Evolutionary conservation across 2,888 invertebrate species (phyloP), one percentile per base, ranked within the genome.

Genomic region (Synanthedon vespiformis): DNA sequence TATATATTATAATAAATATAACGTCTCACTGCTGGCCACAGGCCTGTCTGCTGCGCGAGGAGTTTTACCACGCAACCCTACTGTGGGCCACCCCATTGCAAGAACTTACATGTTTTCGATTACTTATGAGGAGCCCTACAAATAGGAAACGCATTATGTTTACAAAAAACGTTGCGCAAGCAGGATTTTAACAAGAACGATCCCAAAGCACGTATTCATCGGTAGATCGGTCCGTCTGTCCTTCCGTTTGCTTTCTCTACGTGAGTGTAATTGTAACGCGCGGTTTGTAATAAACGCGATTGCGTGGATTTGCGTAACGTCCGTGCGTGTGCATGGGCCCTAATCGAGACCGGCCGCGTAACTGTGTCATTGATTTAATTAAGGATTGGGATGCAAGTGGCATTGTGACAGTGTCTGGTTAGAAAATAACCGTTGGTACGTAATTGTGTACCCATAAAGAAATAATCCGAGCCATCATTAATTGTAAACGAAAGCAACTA

Each of bases 201-300:
- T 72, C 67, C 67, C 70, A 58, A 67, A 68, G 69, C 80, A 79
- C 77, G 79, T 79, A 69, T 65, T 59, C 56, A 49, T 44, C 51
- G 51, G 59, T 60, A 67, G 68, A 68, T 73, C 63, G 60, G 62
- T 65, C 61, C 49, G 65, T 62, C 59, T 57, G 70, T 77, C 74
- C 74, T 74, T 80, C 77, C 80, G 80, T 74, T 72, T 62, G 67
- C 84, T 85, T 85, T 85, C 86, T 77, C 74, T 73, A 62, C 84
- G 83, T 81, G 86, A 72, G 64, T 67, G 76, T 69, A 77, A 77
- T 84, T 12, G 44, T 49, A 41, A 49, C 10, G 16, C 3, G 34
- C 5, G 13, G 52, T 60, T 58, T 52, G 58, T 60, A 56, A 59
- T 61, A 58, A 59, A 61, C 57, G 40, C 56, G 49, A 58, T 60